Evolutionary conservation across 2,113 vertebrate genomes (phyloP).

Genomic region (Rhinoderma darwinii): DNA sequence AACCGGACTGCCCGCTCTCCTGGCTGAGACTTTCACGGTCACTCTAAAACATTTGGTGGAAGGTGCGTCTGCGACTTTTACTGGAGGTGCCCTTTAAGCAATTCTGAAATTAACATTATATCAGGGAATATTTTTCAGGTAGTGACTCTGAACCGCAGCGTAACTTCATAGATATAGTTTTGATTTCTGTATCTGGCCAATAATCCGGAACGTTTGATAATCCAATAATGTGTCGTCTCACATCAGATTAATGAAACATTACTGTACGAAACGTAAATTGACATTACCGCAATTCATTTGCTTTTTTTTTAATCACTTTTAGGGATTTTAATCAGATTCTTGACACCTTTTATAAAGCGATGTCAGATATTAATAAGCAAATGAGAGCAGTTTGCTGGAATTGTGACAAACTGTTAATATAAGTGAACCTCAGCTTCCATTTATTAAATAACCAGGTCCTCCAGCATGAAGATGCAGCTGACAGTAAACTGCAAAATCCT

Average conservation of each 20-base stretch:
- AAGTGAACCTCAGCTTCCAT: background rate
- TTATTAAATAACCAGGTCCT: slow-evolving; percentile 31
- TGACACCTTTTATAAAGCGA: slow-evolving; percentile 11
- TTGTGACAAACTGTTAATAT: slow-evolving; percentile 47
- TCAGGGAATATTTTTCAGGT: background rate
- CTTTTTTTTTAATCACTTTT: slow-evolving; percentile 12
- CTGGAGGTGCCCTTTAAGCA: too few relatives aligned
- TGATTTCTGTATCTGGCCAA: background rate
- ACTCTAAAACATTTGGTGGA: too few relatives aligned
- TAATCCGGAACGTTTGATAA: background rate
- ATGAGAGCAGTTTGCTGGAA: slow-evolving; percentile 16
- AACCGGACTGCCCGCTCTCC: too few relatives aligned
- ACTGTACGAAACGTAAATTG: background rate
- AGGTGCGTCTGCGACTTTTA: too few relatives aligned
- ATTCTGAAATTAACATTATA: background rate
- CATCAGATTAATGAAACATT: background rate
- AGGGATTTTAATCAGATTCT: slow-evolving; percentile 6
- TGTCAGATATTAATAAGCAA: slow-evolving; percentile 27
- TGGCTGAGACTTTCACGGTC: too few relatives aligned
- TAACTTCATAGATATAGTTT: background rate
- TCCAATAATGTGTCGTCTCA: background rate
- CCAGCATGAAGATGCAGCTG: background rate
- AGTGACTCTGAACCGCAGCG: background rate
- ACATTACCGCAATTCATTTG: background rate
- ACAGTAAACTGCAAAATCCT: background rate